These are phyloP conservation scores for Salvator merianae DNA, from an alignment of 2,113 vertebrate genomes.

Conservation along the genomic window DNA sequence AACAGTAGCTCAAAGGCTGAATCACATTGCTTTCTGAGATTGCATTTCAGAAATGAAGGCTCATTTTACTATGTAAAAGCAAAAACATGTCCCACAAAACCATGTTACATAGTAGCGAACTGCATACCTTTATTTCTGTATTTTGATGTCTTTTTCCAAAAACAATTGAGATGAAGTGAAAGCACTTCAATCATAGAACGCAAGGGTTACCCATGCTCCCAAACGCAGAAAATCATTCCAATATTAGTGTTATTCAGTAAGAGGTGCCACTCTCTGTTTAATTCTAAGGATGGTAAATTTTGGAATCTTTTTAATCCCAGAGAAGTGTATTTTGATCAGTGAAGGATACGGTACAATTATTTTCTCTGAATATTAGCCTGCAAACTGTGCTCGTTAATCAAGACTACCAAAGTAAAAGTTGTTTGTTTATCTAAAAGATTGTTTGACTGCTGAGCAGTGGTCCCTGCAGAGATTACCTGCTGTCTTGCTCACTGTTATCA, in stretches of 20 bases:
- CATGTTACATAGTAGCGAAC: no score
- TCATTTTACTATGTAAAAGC: no score
- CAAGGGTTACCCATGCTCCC: not conserved
- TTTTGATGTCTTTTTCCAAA: not conserved
- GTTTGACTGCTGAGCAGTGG: not conserved
- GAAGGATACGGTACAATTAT: not conserved
- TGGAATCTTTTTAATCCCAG: not conserved
- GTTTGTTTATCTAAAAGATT: constrained; percentile 1
- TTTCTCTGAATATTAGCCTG: rapidly evolving
- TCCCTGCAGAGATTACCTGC: not conserved
- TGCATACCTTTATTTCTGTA: no score
- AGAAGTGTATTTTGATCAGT: not conserved
- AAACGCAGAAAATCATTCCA: constrained; percentile 15
- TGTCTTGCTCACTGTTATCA: not conserved
- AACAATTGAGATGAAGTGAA: not conserved
- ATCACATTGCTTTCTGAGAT: no score
- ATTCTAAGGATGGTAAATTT: not conserved
- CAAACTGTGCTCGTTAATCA: not conserved
- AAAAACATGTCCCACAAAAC: no score
- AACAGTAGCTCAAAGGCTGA: no score
- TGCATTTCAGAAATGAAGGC: no score
- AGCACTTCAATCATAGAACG: constrained; percentile 24
- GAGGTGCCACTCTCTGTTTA: not conserved
- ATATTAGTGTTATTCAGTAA: not conserved
- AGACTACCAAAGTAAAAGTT: not conserved